Percentiles rank a stretch among this genome's conserved stretches.
These are phyloP conservation scores for Argyrosomus japonicus DNA, from an alignment of 2,113 vertebrate genomes.

Conservation along the genomic window DNA sequence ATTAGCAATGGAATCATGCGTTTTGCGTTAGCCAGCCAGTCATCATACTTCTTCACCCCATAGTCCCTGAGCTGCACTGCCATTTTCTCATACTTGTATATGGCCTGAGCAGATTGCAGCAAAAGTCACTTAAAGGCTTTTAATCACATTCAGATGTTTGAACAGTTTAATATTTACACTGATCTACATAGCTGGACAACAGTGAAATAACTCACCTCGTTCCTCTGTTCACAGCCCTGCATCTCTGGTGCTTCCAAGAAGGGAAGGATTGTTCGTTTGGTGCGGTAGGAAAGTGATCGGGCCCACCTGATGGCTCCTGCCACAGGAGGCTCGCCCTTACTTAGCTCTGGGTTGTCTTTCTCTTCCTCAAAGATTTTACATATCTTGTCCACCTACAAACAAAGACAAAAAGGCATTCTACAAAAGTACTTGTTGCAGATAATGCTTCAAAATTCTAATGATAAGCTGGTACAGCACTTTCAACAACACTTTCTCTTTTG, in stretches of 20 bases:
- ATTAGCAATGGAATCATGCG: slow-evolving; percentile 82
- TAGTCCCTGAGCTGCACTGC: slow-evolving; percentile 86
- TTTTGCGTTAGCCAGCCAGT: slow-evolving; percentile 83
- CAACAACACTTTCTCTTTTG: not conserved
- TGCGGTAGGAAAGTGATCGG: slow-evolving; percentile 84
- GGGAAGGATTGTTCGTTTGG: slow-evolving; percentile 86
- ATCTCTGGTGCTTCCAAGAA: slow-evolving; percentile 88
- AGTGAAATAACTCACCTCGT: slow-evolving; percentile 76
- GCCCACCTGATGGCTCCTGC: slow-evolving; percentile 93
- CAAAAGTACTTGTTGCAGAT: not conserved
- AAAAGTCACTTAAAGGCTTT: not conserved
- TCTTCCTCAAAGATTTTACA: slow-evolving; percentile 85
- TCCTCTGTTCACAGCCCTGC: slow-evolving; percentile 82
- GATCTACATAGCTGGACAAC: not conserved
- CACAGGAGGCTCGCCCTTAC: slow-evolving; percentile 88
- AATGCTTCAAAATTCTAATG: not conserved
- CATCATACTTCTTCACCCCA: slow-evolving; percentile 82
- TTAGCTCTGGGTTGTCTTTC: slow-evolving; percentile 85
- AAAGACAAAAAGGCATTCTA: slow-evolving; percentile 12
- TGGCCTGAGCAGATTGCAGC: slow-evolving; percentile 82
- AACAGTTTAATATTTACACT: not conserved
- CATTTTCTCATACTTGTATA: slow-evolving; percentile 85
- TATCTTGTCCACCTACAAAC: slow-evolving; percentile 86
- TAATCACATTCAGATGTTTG: not conserved
- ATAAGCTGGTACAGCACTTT: not conserved